Percentiles rank a stretch among this genome's conserved stretches.
Evolutionary conservation across 2,113 vertebrate species (phyloP).

Genomic region (Onychorhynchus coronatus): DNA sequence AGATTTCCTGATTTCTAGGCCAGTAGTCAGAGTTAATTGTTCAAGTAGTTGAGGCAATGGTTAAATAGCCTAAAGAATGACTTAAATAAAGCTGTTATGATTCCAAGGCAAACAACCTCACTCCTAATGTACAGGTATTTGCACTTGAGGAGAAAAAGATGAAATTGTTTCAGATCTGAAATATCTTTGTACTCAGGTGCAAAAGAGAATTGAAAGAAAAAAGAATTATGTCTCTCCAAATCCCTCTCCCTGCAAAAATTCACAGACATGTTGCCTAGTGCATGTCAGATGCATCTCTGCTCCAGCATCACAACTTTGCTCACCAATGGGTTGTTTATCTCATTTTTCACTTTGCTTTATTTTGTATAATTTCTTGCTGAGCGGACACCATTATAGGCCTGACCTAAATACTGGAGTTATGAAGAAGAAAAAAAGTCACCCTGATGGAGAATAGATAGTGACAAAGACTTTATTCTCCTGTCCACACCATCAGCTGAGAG

Average conservation of each 20-base stretch:
- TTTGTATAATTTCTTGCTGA: not conserved
- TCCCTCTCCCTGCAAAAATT: not conserved
- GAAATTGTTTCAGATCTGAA: not conserved
- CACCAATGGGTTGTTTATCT: not conserved
- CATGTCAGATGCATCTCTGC: not conserved
- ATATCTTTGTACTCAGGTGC: not conserved
- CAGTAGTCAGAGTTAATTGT: not conserved
- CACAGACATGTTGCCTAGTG: fast-evolving
- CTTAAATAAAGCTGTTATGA: not conserved
- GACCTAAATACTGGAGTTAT: constrained; percentile 44
- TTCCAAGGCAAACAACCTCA: not conserved
- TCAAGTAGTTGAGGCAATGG: not conserved
- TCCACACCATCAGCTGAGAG: constrained; percentile 63
- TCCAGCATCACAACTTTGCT: not conserved
- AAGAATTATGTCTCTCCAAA: not conserved
- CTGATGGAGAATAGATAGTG: constrained; percentile 53
- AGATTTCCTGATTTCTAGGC: not conserved
- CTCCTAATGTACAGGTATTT: not conserved
- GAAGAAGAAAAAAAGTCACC: constrained; percentile 54
- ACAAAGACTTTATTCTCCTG: constrained; percentile 79
- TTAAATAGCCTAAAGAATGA: not conserved
- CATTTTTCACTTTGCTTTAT: constrained; percentile 14
- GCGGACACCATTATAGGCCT: constrained; percentile 28
- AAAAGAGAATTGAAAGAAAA: not conserved
- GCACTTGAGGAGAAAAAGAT: not conserved